These are phyloP conservation scores for Sandelia bainsii DNA, from an alignment of 2,797 vertebrate genomes.

Conservation along the genomic window DNA sequence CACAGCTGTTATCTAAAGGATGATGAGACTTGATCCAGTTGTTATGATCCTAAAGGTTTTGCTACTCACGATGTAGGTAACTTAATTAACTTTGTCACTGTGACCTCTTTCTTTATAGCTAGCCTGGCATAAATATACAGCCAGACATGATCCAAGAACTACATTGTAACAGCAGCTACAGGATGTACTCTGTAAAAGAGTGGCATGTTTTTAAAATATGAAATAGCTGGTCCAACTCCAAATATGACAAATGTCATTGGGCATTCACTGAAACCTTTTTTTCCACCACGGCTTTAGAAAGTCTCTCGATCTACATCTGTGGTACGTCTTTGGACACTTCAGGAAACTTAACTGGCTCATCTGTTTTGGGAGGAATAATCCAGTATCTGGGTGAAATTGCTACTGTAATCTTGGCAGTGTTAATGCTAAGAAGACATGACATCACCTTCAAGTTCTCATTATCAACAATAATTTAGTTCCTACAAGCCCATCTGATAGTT, in stretches of 20 bases:
- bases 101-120: conserved; percentile 65
- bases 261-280: conserved; percentile 33
- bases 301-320: conserved; percentile 11
- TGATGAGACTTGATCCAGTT: conserved; percentile 84
- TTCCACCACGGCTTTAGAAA: conserved; percentile 11
- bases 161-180: neutral
- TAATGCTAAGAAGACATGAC: conserved; percentile 56
- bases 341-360: conserved; percentile 60
- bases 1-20: conserved; percentile 75
- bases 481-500: conserved; percentile 54
- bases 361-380: conserved; percentile 62
- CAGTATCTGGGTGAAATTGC: conserved; percentile 60
- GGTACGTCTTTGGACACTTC: conserved; percentile 31
- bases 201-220: conserved; percentile 40
- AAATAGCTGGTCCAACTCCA: conserved; percentile 27
- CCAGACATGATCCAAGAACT: conserved; percentile 54
- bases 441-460: conserved; percentile 70
- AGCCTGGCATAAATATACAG: conserved; percentile 63
- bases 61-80: conserved; percentile 82
- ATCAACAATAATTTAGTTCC: conserved; percentile 52
- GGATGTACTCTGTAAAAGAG: neutral
- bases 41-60: conserved; percentile 79
- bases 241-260: conserved; percentile 33
- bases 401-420: conserved; percentile 63
- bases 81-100: conserved; percentile 79